These are phyloP conservation scores for Limnephilus rhombicus DNA, from an alignment of 2,888 invertebrate genomes.

Conservation along the genomic window DNA sequence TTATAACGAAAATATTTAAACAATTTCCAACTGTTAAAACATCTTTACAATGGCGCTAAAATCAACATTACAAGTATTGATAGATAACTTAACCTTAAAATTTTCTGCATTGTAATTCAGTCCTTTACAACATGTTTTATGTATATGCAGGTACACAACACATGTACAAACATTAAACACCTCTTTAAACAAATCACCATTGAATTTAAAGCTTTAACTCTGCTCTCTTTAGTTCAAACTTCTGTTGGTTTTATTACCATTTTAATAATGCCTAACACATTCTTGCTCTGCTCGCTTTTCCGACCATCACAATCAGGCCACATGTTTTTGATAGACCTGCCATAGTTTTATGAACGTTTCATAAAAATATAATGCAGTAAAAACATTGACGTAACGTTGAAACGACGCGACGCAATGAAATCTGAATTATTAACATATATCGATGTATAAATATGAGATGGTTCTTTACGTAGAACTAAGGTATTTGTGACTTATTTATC, in stretches of 20 bases:
- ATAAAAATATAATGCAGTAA: not conserved
- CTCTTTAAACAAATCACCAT: not conserved
- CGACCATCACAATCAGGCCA: not conserved
- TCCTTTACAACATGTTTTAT: not conserved
- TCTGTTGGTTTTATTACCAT: not conserved
- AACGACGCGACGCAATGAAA: not conserved
- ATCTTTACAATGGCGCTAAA: not conserved
- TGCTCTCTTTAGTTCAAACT: not conserved
- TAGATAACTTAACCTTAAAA: not conserved
- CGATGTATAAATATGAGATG: too few species aligned
- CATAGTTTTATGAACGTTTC: not conserved
- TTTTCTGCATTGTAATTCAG: not conserved
- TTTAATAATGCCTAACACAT: not conserved
- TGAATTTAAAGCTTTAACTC: not conserved
- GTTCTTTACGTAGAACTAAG: not conserved
- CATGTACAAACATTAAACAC: not conserved
- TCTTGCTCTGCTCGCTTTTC: not conserved
- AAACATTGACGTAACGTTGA: not conserved
- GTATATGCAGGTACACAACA: not conserved
- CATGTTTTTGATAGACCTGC: not conserved
- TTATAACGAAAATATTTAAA: too few species aligned
- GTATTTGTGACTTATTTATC: too few species aligned
- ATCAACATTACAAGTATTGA: not conserved
- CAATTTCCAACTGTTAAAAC: not conserved
- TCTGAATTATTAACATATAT: not conserved